Evolutionary conservation across 2,888 invertebrate species (phyloP).

Genomic region (Crematogaster levior): DNA sequence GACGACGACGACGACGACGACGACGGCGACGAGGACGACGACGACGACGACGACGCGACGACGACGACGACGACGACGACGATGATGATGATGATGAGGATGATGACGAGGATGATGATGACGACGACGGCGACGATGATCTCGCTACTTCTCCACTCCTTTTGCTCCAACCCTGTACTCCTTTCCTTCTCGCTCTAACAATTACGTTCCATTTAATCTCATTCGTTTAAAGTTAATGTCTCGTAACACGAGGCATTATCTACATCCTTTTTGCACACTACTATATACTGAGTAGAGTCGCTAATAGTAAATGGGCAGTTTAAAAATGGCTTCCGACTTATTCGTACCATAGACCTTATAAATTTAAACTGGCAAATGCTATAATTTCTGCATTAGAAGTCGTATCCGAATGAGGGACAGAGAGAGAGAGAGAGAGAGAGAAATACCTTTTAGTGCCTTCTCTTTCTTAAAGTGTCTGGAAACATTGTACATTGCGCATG

Average conservation of each 20-base stretch:
- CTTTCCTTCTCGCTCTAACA: slow-evolving; percentile 52
- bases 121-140: not conserved
- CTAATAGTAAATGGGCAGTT: slow-evolving; percentile 81
- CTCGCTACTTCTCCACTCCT: not conserved
- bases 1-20: not conserved
- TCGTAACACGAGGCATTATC: slow-evolving; percentile 69
- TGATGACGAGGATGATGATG: not conserved
- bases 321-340: slow-evolving; percentile 82
- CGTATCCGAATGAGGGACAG: too few species aligned
- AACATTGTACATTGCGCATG: too few species aligned
- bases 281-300: too few species aligned
- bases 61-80: not conserved
- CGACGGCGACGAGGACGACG: too few species aligned
- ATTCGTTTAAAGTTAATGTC: slow-evolving; percentile 73
- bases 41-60: not conserved
- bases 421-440: too few species aligned
- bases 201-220: slow-evolving; percentile 70
- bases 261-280: slow-evolving; percentile 69
- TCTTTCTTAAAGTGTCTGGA: too few species aligned
- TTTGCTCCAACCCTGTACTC: too few species aligned
- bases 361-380: too few species aligned
- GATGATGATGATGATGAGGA: not conserved
- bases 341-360: too few species aligned
- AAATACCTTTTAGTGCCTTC: too few species aligned
- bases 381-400: too few species aligned